Evolutionary conservation across 2,797 vertebrate genomes (phyloP), one percentile per base, ranked within the genome.

Genomic region (Cryptoprocta ferox): DNA sequence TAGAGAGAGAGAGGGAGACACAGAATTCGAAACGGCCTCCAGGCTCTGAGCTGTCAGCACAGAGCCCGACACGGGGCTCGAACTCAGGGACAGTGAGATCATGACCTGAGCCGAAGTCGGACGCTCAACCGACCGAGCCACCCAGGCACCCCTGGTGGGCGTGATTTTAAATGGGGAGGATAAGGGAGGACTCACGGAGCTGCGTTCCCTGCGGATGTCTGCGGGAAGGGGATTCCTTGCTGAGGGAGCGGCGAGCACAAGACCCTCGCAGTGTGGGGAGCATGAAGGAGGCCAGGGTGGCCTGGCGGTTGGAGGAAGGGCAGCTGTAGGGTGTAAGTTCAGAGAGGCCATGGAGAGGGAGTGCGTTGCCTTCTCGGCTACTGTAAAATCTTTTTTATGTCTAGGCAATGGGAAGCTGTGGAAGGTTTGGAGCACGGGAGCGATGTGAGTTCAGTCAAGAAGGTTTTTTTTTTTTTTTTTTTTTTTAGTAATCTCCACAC

Each of bases 191-290:
- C 28, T 65, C 42, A 28, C 0, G 3, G 16, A 35, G 66, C 18
- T 19, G n/a, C 9, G 86, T 15, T 6, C 30, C 56, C 9, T 0
- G 48, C 0, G 30, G 39, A 0, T 28, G 13, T 13, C 53, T 15
- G 10, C 12, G 18, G 71, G 59, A 50, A 75, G n/a, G 71, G 26
- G 32, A 39, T 18, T 48, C 63, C 37, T 30, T 13, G 39, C 9
- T 26, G 3, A 85, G 65, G 37, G 59, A 30, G 11, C 2, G 32
- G 28, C 21, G 26, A 18, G 24, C 24, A 6, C 56, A n/a, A 35
- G 85, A 26, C 14, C 14, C 56, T 30, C 1, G 65, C 53, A 28
- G 21, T 26, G 12, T 5, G 42, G 35, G n/a, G 30, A 35, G 4
- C 26, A 1, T 3, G 21, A 7, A 56, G 79, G 66, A 59, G 42